A percentile compares a stretch with the other conserved stretches of the same genome.
Conservation (phyloP, 2,113 vertebrate genomes). For the Salvelinus alpinus region DNA sequence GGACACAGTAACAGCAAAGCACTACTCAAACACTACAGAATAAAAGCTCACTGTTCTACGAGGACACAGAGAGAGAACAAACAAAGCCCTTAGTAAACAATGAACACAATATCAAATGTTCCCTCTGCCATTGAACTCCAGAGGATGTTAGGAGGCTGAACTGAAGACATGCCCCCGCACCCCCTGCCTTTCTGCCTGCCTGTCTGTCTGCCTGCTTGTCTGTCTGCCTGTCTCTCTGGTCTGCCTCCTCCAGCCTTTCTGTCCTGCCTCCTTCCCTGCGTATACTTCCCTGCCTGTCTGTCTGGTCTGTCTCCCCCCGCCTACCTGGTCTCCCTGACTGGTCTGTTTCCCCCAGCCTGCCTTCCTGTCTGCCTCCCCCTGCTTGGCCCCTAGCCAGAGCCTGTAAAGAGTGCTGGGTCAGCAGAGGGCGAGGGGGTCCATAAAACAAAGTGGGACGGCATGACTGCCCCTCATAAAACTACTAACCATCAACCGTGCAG, state of each 20-base stretch:
- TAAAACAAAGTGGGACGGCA: conserved; percentile 3
- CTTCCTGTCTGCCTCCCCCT: background rate
- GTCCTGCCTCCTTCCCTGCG: no score
- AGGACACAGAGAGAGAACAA: background rate
- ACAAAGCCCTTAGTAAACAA: background rate
- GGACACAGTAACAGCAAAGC: no score
- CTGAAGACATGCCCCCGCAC: background rate
- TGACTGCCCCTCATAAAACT: conserved; percentile 7
- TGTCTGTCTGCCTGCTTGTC: no score
- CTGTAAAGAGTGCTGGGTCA: background rate
- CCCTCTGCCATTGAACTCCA: no score
- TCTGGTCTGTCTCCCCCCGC: background rate
- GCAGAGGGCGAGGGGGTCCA: background rate
- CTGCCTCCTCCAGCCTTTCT: no score
- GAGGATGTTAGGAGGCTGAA: background rate
- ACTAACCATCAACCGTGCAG: conserved; percentile 1
- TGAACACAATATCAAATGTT: background rate
- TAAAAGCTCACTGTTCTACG: background rate
- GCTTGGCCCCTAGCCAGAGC: background rate
- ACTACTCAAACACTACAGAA: background rate
- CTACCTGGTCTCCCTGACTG: no score
- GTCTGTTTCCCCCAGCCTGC: no score
- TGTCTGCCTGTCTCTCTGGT: no score
- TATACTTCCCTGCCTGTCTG: no score
- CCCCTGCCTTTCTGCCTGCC: background rate